Conservation (phyloP, 2,113 vertebrate genomes). For the Bubo scandiacus region DNA sequence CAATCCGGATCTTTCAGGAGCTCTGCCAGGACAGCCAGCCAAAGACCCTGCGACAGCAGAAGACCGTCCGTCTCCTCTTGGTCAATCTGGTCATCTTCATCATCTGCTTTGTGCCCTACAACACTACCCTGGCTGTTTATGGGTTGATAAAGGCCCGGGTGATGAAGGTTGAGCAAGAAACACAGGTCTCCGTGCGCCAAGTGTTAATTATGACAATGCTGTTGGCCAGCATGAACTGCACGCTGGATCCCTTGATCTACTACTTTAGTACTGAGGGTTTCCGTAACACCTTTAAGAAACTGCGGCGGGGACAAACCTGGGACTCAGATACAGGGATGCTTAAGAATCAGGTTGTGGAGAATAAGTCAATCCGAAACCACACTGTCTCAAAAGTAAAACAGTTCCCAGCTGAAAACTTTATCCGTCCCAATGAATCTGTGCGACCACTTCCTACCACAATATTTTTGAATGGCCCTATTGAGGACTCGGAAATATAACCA, state of each 20-base stretch:
- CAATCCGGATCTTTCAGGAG: constrained; percentile 68
- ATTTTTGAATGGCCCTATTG: constrained; percentile 26
- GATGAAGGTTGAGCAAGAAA: not conserved
- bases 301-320: constrained; percentile 43
- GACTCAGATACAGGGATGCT: not conserved
- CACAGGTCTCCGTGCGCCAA: constrained; percentile 26
- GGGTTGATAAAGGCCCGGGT: constrained; percentile 70
- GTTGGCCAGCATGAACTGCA: constrained; percentile 79
- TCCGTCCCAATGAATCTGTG: not conserved
- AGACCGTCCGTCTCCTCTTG: constrained; percentile 74
- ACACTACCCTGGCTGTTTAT: constrained; percentile 72
- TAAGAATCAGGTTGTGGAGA: not conserved
- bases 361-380: not conserved
- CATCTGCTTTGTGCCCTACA: constrained; percentile 82
- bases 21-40: constrained; percentile 55
- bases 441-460: not conserved
- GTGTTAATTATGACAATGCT: constrained; percentile 69
- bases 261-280: constrained; percentile 83
- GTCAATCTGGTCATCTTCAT: constrained; percentile 80
- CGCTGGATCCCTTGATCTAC: constrained; percentile 78
- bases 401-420: not conserved
- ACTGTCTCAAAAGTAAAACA: not conserved
- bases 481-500: constrained; percentile 70
- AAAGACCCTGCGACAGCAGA: constrained; percentile 53
- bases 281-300: constrained; percentile 72